Evolutionary conservation across 2,113 vertebrate species (phyloP).

Genomic region (Diadophis punctatus): DNA sequence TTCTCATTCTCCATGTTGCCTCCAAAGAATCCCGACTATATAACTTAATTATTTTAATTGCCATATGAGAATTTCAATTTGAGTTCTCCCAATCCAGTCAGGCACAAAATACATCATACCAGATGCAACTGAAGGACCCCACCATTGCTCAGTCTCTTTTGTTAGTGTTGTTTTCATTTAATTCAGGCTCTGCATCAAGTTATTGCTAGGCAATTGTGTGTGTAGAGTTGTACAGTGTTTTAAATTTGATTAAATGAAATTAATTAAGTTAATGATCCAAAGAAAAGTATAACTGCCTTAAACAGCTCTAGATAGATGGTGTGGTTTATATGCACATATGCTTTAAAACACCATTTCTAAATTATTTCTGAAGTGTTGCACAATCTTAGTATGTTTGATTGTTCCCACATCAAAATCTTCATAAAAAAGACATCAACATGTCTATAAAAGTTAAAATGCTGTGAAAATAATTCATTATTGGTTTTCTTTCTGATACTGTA

Average conservation of each 20-base stretch:
- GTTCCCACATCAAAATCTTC: background rate
- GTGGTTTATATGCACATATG: background rate
- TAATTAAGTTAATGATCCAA: background rate
- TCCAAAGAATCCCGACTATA: background rate
- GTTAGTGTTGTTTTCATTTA: background rate
- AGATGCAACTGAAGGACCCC: background rate
- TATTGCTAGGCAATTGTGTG: background rate
- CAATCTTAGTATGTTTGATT: background rate
- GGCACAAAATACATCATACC: background rate
- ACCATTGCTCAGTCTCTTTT: background rate
- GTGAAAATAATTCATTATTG: background rate
- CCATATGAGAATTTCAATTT: background rate
- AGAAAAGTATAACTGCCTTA: background rate
- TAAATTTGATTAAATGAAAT: background rate
- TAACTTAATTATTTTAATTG: background rate
- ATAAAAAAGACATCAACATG: background rate
- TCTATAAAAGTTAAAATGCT: background rate
- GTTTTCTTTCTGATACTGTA: background rate
- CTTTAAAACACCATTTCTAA: background rate
- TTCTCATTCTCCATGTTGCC: background rate
- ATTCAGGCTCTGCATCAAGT: background rate
- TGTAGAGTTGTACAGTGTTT: background rate
- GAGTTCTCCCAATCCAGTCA: background rate
- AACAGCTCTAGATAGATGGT: background rate
- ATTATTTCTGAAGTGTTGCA: background rate